phyloP scores from a whole-genome alignment of 2,888 invertebrate species.

The Drosophila anomalipes region DNA sequence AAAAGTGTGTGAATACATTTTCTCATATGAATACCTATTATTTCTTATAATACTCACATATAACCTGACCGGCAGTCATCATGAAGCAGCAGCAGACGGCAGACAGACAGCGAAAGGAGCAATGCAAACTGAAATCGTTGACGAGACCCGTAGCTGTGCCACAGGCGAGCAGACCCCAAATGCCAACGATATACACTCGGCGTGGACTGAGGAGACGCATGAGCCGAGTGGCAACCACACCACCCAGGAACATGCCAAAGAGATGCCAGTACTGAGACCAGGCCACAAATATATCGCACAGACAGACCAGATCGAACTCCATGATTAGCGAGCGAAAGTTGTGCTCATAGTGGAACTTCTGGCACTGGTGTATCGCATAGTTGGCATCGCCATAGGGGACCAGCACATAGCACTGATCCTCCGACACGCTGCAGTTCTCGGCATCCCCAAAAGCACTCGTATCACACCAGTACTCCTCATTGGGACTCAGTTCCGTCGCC shows the following conservation, averaged over 20 bases:
- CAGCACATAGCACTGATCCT: slow-evolving; percentile 77
- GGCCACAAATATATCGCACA: slow-evolving; percentile 84
- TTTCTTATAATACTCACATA: slow-evolving; percentile 79
- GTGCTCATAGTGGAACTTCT: slow-evolving; percentile 73
- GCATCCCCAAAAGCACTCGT: slow-evolving; percentile 31
- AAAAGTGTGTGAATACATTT: neutral
- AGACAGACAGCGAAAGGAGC: slow-evolving; percentile 84
- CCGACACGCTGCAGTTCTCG: slow-evolving; percentile 63
- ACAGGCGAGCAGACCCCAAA: slow-evolving; percentile 83
- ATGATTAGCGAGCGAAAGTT: slow-evolving; percentile 83
- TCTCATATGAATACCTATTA: neutral
- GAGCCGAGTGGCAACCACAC: slow-evolving; percentile 83
- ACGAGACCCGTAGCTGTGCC: slow-evolving; percentile 84
- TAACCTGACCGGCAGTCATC: slow-evolving; percentile 85
- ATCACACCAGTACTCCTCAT: slow-evolving; percentile 77
- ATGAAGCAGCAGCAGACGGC: slow-evolving; percentile 85
- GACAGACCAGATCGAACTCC: slow-evolving; percentile 85
- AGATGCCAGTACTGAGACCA: slow-evolving; percentile 86
- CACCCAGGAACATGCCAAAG: slow-evolving; percentile 85
- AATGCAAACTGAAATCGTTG: slow-evolving; percentile 84
- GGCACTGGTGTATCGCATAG: slow-evolving; percentile 65
- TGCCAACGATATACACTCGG: slow-evolving; percentile 83
- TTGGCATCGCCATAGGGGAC: slow-evolving; percentile 55
- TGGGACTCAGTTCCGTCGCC: slow-evolving; percentile 83
- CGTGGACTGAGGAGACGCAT: slow-evolving; percentile 84